Evolutionary conservation across 2,888 invertebrate genomes (phyloP), one percentile per base, ranked within the genome.

Genomic region (Latrodectus elegans): DNA sequence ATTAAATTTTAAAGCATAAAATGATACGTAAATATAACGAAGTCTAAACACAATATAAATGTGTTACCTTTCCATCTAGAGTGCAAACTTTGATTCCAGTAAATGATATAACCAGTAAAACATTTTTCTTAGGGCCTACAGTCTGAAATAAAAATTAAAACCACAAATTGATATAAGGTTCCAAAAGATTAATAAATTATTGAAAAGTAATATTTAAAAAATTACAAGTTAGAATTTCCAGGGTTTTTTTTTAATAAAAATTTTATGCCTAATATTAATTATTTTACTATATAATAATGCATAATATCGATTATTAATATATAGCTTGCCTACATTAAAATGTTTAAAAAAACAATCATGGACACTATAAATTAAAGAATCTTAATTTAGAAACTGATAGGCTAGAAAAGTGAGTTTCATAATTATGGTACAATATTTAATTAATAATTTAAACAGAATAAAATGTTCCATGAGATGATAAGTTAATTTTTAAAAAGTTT

Each of bases 51-150:
- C 17, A n/a, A 12, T 15, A 84, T 38, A 38, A 1, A 38, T 38
- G 38, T 1, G 38, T 93, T 92, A 96, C 96, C 95, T 96, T 95
- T 92, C 95, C 95, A 92, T 95, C 95, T 92, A 95, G 95, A 92
- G 95, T 95, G 95, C 96, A 96, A 94, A 96, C 95, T 94, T 95
- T 95, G 92, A 96, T 95, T 90, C 96, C 96, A 78, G 95, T 94
- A 90, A 96, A 94, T 51, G 96, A 95, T 90, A 96, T 94, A 91
- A 95, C 95, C 91, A 96, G 93, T 89, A 95, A 93, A 90, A 96
- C 95, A 73, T 95, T 94, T 91, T 95, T 95, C 91, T 94, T 95
- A 91, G 94, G 94, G 91, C 90, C 90, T 38, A 91, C 91, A 85
- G 90, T 90, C 92, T 92, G 67, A 22, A 71, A 64, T n/a, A 64